A percentile compares a stretch with the other conserved stretches of the same genome.
Evolutionary conservation across 2,113 vertebrate genomes (phyloP).

Genomic region (Lasiurus borealis): DNA sequence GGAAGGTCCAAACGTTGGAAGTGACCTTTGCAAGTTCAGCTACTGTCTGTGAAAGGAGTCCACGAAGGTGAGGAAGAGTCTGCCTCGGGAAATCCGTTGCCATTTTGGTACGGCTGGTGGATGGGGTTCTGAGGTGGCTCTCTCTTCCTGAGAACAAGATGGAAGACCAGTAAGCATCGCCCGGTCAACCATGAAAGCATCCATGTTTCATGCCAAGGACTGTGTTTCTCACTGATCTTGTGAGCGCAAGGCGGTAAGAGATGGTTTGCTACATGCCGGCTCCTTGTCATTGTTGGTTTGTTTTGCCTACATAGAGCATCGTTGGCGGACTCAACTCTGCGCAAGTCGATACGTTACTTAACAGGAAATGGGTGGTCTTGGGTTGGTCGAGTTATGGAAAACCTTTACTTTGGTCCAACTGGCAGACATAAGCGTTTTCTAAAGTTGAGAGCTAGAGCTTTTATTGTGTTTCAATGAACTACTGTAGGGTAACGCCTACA

Average conservation of each 20-base stretch:
- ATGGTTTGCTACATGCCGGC: not conserved
- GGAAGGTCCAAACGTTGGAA: not conserved
- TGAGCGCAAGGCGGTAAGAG: not conserved
- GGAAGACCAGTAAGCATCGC: not conserved
- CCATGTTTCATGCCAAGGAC: not conserved
- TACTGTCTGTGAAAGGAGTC: not conserved
- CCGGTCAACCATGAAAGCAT: not conserved
- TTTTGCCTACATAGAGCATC: constrained; percentile 13
- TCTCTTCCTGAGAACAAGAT: constrained; percentile 45
- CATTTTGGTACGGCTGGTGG: not conserved
- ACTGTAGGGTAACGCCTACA: not conserved
- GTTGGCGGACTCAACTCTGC: not conserved
- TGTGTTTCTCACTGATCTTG: not conserved
- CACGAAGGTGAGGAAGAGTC: not conserved
- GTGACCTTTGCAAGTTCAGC: not conserved
- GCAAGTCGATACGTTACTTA: not conserved
- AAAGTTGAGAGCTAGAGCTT: constrained; percentile 17
- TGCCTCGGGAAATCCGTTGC: constrained; percentile 6
- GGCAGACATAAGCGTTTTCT: not conserved
- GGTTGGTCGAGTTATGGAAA: not conserved
- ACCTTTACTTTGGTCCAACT: not conserved
- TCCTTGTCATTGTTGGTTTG: not conserved
- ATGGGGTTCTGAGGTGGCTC: constrained; percentile 52
- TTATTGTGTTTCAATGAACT: not conserved
- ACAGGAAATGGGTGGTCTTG: not conserved